Conservation (phyloP, 35 echinoderm and acorn worm genomes). For the Hemicentrotus pulcherrimus region DNA sequence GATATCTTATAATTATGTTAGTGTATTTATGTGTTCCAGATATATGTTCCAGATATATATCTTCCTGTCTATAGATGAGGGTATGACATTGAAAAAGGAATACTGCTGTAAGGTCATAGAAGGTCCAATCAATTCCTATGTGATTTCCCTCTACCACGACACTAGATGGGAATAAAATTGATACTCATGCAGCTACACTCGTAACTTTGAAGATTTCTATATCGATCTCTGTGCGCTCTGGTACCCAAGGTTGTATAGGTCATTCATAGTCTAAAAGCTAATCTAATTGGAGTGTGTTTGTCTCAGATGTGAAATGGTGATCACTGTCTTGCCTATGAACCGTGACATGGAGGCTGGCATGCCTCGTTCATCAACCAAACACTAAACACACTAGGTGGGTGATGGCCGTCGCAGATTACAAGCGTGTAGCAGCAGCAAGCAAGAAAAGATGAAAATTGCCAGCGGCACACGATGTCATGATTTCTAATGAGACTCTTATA, state of each 20-base stretch:
- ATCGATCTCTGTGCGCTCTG: not conserved
- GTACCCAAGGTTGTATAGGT: not conserved
- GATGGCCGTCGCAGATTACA: slow-evolving; percentile 17
- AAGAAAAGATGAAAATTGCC: not conserved
- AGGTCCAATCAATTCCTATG: not conserved
- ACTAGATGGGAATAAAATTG: not conserved
- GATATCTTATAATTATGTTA: not conserved
- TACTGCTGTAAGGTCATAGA: not conserved
- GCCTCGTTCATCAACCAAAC: slow-evolving; percentile 50
- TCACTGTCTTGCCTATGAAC: not conserved
- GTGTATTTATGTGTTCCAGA: not conserved
- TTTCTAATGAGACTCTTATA: slow-evolving; percentile 15
- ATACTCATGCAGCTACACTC: not conserved
- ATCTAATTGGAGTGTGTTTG: slow-evolving; percentile 3
- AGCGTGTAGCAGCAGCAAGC: not conserved
- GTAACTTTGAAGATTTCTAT: not conserved
- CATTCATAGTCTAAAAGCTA: not conserved
- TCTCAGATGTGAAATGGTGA: not conserved
- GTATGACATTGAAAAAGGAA: not conserved
- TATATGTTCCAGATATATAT: not conserved
- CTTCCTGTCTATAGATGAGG: not conserved
- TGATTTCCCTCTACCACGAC: not conserved
- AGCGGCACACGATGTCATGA: not conserved
- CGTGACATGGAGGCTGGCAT: slow-evolving; percentile 48
- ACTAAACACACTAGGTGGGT: slow-evolving; percentile 2